Percentiles rank a stretch among this genome's conserved stretches.
Evolutionary conservation across 2,113 vertebrate genomes (phyloP).

Genomic region (Prunella fulvescens): DNA sequence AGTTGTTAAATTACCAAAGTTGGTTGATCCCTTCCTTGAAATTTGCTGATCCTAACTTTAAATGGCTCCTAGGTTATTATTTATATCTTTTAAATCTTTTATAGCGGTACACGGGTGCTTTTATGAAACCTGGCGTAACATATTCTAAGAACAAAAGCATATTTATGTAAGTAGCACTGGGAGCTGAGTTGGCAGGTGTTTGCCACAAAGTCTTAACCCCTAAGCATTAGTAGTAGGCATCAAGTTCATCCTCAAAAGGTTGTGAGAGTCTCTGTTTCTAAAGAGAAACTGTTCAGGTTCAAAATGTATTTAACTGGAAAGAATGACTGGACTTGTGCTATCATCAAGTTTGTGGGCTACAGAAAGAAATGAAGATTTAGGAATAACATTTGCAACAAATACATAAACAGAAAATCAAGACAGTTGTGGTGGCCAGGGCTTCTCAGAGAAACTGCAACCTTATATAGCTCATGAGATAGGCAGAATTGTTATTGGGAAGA

Average conservation of each 20-base stretch:
- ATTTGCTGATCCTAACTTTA: conserved; percentile 69
- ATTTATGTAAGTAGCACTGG: conserved; percentile 58
- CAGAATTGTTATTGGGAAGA: background rate
- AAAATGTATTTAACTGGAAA: conserved; percentile 4
- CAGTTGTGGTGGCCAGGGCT: background rate
- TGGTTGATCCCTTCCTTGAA: conserved; percentile 66
- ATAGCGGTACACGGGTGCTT: conserved; percentile 34
- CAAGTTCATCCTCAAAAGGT: background rate
- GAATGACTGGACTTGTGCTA: background rate
- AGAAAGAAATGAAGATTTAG: background rate
- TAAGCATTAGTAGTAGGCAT: background rate
- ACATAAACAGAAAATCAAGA: background rate
- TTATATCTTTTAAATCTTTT: conserved; percentile 66
- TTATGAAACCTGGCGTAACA: conserved; percentile 3
- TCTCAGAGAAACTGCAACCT: background rate
- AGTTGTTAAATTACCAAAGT: conserved; percentile 64
- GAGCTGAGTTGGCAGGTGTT: conserved; percentile 32
- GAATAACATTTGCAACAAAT: background rate
- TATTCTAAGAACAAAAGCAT: conserved; percentile 41
- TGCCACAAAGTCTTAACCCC: conserved; percentile 27
- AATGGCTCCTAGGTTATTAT: conserved; percentile 64
- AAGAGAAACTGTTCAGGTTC: background rate
- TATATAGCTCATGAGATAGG: background rate
- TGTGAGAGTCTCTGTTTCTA: background rate
- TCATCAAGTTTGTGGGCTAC: background rate